Conservation (phyloP, 2,113 vertebrate species). For the Micronycteris hirsuta region DNA sequence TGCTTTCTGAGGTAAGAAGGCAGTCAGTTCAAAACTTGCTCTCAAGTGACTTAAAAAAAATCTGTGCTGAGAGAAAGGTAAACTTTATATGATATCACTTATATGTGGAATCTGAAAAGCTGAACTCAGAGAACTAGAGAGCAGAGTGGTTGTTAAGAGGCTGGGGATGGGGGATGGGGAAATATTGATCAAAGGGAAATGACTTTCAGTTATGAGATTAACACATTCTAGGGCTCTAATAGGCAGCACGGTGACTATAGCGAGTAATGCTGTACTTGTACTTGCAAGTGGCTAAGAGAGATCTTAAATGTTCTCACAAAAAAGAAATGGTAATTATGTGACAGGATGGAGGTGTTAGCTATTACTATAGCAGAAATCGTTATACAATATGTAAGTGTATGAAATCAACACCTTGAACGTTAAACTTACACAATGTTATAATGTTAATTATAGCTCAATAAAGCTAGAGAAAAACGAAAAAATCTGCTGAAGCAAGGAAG, state of each 20-base stretch:
- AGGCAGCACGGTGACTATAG: neutral
- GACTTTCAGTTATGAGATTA: neutral
- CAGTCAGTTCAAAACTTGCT: neutral
- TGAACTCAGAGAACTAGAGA: neutral
- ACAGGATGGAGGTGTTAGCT: neutral
- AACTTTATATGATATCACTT: neutral
- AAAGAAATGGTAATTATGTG: neutral
- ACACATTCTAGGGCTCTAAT: neutral
- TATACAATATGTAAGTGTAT: neutral
- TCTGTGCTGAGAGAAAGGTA: neutral
- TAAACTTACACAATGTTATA: neutral
- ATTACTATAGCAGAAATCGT: neutral
- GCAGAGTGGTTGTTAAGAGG: neutral
- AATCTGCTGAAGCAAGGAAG: neutral
- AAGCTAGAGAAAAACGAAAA: neutral
- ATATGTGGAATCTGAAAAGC: neutral
- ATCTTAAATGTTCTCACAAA: neutral
- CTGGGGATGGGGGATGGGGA: neutral
- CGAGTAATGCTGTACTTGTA: neutral
- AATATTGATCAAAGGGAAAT: neutral
- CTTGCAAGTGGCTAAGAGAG: neutral
- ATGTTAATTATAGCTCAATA: neutral
- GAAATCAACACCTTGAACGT: neutral
- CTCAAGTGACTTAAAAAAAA: neutral
- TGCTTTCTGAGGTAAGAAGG: neutral